Evolutionary conservation across 2,888 invertebrate species (phyloP).

Genomic region (Ophion obscuratus): DNA sequence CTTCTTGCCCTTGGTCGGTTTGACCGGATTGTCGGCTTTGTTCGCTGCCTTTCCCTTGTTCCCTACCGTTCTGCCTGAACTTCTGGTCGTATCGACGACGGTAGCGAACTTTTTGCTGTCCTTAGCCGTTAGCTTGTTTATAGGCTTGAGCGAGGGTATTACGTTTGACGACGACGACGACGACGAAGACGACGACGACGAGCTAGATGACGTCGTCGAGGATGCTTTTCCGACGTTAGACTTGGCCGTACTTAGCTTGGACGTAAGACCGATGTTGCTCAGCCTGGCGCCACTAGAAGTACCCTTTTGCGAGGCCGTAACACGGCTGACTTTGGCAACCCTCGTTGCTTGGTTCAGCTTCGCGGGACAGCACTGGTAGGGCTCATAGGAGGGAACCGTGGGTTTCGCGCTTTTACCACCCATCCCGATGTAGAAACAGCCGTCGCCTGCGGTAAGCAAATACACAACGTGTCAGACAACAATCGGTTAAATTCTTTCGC

Average conservation of each 20-base stretch:
- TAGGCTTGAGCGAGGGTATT: conserved; percentile 79
- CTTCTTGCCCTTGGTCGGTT: conserved; percentile 89
- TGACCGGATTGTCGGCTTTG: conserved; percentile 78
- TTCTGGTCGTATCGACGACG: conserved; percentile 64
- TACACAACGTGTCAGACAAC: conserved; percentile 86
- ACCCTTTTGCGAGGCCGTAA: conserved; percentile 72
- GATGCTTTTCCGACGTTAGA: conserved; percentile 58
- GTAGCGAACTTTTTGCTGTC: conserved; percentile 82
- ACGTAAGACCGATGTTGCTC: conserved; percentile 44
- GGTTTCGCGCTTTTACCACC: conserved; percentile 92
- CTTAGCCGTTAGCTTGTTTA: conserved; percentile 84
- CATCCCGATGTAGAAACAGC: conserved; percentile 98
- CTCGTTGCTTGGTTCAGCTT: conserved; percentile 92
- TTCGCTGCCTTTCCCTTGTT: conserved; percentile 67
- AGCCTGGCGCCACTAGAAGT: conserved; percentile 62
- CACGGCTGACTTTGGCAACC: conserved; percentile 89
- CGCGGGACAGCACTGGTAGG: conserved; percentile 96
- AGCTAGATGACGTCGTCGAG: conserved; percentile 76
- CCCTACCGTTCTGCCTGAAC: conserved; percentile 70
- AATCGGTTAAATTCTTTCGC: conserved; percentile 65
- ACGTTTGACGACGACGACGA: conserved; percentile 76
- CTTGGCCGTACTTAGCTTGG: conserved; percentile 36
- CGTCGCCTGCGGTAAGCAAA: conserved; percentile 98
- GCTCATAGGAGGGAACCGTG: conserved; percentile 91
- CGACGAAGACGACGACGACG: conserved; percentile 75